Evolutionary conservation across 2,888 invertebrate species (phyloP).

Genomic region (Oligia fasciuncula): DNA sequence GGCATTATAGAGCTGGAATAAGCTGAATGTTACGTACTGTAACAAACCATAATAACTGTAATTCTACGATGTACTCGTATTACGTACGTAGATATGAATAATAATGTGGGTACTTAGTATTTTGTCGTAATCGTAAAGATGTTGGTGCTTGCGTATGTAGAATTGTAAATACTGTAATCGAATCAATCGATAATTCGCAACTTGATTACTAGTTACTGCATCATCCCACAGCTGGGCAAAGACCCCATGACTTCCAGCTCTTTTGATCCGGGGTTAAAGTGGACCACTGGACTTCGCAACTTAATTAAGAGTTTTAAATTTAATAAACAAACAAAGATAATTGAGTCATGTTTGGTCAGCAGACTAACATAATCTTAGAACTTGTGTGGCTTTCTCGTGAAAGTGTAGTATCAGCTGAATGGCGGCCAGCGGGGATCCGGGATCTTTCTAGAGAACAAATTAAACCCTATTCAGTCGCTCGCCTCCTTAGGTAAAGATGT

Average conservation of each 20-base stretch:
- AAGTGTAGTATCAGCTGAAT: conserved; percentile 74
- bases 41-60: conserved; percentile 76
- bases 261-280: background rate
- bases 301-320: conserved; percentile 33
- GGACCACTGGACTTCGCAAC: background rate
- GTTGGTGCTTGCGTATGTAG: conserved; percentile 52
- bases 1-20: conserved; percentile 79
- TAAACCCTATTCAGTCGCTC: conserved; percentile 74
- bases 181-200: conserved; percentile 3
- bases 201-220: conserved; percentile 1
- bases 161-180: conserved; percentile 50
- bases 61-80: conserved; percentile 69
- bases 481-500: conserved; percentile 63
- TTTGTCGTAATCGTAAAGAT: conserved; percentile 58
- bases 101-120: conserved; percentile 62
- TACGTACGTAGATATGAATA: conserved; percentile 70
- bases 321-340: conserved; percentile 62
- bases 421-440: conserved; percentile 64
- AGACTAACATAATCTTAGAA: conserved; percentile 68
- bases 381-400: conserved; percentile 68
- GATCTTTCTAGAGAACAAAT: conserved; percentile 70
- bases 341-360: conserved; percentile 67
- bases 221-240: background rate
- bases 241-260: background rate
- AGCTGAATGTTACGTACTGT: conserved; percentile 74